phyloP scores from a whole-genome alignment of 2,797 vertebrate species.

The Phrynocephalus guinanensis region DNA sequence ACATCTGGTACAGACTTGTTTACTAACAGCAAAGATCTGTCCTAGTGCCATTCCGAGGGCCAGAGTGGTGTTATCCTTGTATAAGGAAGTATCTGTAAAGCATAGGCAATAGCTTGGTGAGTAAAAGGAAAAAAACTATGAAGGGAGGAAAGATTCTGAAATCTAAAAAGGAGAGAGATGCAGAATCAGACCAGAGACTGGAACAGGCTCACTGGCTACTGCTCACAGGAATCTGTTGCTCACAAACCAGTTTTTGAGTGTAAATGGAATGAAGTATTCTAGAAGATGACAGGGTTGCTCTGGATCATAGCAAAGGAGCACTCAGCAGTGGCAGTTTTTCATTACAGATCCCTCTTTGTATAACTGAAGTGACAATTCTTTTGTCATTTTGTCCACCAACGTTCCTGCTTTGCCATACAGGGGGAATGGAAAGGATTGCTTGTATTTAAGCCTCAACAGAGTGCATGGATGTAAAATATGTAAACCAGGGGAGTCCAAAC shows the following conservation, averaged over 20 bases:
- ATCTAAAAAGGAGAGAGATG: not conserved
- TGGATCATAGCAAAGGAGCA: not conserved
- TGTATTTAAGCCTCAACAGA: not conserved
- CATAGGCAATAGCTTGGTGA: too few relatives aligned
- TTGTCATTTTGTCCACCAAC: not conserved
- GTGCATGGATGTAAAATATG: not conserved
- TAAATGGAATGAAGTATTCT: not conserved
- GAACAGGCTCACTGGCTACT: not conserved
- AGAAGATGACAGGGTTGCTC: not conserved
- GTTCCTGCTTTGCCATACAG: not conserved
- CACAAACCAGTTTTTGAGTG: not conserved
- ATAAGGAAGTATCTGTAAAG: too few relatives aligned
- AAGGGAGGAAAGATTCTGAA: not conserved
- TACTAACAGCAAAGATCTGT: not conserved
- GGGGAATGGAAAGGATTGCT: not conserved
- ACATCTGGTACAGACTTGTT: too few relatives aligned
- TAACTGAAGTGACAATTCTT: not conserved
- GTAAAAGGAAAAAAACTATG: not conserved
- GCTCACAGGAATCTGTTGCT: not conserved
- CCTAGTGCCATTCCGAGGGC: not conserved
- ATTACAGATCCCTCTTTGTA: not conserved
- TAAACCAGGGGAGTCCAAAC: too few relatives aligned
- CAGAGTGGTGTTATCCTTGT: not conserved
- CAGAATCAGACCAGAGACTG: not conserved
- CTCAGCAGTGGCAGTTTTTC: not conserved